phyloP scores from a whole-genome alignment of 2,888 invertebrate genomes.

The Platycnemis pennipes region DNA sequence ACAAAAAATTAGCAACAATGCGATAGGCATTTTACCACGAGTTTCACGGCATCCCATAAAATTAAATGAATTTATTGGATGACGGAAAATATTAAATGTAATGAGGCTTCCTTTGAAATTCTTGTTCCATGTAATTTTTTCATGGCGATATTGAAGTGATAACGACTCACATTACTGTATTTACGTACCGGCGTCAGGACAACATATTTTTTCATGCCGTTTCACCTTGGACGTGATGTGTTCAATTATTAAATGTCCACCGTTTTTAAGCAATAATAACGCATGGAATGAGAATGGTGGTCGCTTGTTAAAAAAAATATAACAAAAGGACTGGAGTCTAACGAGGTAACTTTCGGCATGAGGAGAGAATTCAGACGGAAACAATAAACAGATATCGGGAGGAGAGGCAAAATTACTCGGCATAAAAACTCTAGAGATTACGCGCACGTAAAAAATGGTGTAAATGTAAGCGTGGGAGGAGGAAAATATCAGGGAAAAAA shows the following conservation, averaged over 20 bases:
- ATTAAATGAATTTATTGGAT: background rate
- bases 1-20: background rate
- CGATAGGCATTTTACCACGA: background rate
- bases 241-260: background rate
- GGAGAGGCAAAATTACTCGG: background rate
- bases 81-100: background rate
- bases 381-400: constrained; percentile 55
- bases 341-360: constrained; percentile 25
- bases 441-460: constrained; percentile 2
- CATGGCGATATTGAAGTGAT: background rate
- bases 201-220: background rate
- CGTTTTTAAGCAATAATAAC: background rate
- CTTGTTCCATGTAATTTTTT: background rate
- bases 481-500: background rate
- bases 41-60: background rate
- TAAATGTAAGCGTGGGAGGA: background rate
- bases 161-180: background rate
- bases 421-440: constrained; percentile 3
- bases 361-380: constrained; percentile 41
- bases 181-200: background rate
- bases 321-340: too few species aligned
- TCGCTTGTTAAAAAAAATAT: background rate
- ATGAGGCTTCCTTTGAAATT: background rate
- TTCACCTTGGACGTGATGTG: background rate
- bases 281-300: background rate